These are phyloP conservation scores for Tragelaphus buxtoni DNA, from an alignment of 2,113 vertebrate genomes.

Conservation along the genomic window DNA sequence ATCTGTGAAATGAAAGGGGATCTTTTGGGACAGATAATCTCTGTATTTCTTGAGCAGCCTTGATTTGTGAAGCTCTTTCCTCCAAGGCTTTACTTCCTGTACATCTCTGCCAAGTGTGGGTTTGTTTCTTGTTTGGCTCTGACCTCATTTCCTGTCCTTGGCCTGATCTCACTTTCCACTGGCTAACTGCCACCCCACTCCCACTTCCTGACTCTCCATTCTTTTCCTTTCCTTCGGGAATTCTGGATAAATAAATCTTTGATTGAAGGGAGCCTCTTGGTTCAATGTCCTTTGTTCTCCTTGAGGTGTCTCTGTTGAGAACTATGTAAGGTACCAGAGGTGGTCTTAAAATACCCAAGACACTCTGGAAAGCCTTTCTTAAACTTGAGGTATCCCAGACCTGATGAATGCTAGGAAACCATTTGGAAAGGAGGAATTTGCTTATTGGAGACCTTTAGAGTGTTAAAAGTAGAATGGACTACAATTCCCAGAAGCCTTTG, in stretches of 20 bases:
- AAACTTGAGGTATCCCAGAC: not conserved
- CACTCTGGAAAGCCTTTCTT: not conserved
- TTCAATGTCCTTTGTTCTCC: slow-evolving; percentile 1
- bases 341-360: not conserved
- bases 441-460: not conserved
- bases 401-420: not conserved
- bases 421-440: not conserved
- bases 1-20: not conserved
- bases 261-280: slow-evolving; percentile 1
- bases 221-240: slow-evolving; percentile 37
- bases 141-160: slow-evolving; percentile 62
- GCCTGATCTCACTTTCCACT: slow-evolving; percentile 37
- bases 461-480: not conserved
- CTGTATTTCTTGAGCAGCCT: not conserved
- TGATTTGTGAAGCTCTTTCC: not conserved
- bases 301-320: slow-evolving; percentile 15
- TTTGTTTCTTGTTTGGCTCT: slow-evolving; percentile 2
- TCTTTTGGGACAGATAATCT: not conserved
- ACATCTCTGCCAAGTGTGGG: not conserved
- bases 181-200: slow-evolving; percentile 32
- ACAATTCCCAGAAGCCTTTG: slow-evolving; percentile 30
- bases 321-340: not conserved
- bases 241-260: slow-evolving; percentile 31
- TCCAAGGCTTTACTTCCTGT: slow-evolving; percentile 13
- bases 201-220: slow-evolving; percentile 53